phyloP scores from a whole-genome alignment of 1,140 invertebrate species.

The Carcinoscorpius rotundicauda region DNA sequence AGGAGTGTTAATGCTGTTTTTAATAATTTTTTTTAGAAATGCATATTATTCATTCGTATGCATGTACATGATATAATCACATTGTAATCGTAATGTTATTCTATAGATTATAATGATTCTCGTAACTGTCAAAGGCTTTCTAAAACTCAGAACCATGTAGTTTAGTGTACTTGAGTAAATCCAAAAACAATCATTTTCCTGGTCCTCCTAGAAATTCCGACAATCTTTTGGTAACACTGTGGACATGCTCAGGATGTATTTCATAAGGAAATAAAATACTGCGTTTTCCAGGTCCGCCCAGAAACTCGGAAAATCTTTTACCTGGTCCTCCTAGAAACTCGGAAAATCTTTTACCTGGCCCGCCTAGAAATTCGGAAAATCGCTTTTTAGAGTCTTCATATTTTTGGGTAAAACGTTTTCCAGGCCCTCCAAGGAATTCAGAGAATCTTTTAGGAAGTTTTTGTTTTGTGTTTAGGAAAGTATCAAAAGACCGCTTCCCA shows the following conservation, averaged over 20 bases:
- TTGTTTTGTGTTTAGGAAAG: too few relatives aligned
- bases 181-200: constrained; percentile 8
- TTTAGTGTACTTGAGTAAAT: too few relatives aligned
- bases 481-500: constrained; percentile 6
- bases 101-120: too few relatives aligned
- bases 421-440: constrained; percentile 6
- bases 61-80: too few relatives aligned
- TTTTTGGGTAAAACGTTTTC: not conserved
- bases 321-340: constrained; percentile 27
- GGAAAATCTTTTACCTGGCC: constrained; percentile 25
- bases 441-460: not conserved
- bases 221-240: constrained; percentile 15
- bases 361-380: constrained; percentile 22
- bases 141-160: too few relatives aligned
- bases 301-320: constrained; percentile 25
- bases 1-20: too few relatives aligned
- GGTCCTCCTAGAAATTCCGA: constrained; percentile 26
- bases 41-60: too few relatives aligned
- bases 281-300: constrained; percentile 24
- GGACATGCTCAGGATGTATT: constrained; percentile 3
- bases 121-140: too few relatives aligned
- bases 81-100: too few relatives aligned
- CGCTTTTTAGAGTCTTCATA: constrained; percentile 8
- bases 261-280: constrained; percentile 16
- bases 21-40: too few relatives aligned